Evolutionary conservation across 2,888 invertebrate species (phyloP), one percentile per base, ranked within the genome.

Genomic region (Beris morrisii): DNA sequence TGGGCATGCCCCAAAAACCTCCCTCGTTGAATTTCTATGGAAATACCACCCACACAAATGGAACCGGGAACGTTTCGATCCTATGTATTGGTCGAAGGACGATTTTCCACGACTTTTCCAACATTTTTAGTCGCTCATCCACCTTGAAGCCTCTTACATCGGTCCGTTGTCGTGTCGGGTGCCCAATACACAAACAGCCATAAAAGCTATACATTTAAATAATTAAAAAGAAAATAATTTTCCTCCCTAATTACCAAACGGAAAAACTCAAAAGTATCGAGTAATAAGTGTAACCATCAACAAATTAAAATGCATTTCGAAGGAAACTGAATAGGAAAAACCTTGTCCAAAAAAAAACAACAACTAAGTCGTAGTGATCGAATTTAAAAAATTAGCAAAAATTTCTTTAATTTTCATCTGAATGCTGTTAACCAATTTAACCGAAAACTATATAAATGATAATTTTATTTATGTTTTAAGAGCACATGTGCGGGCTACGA

Each of bases 401-500:
- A 38, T 38, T 38, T 38, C 38, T 38, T 7, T 38, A 55, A 31
- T 11, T 55, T 6, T 11, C n/a, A 7, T 64, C 66, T 68, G 68
- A 68, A 68, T 68, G 68, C 46, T 64, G 38, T 58, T 66, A 11
- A 59, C 28, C 15, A 38, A 44, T 48, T 58, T 13, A 11, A 6
- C 38, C 22, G 31, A 64, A 46, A 53, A 43, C 48, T 53, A 48
- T 64, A 57, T 43, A 64, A 61, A 53, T 52, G 61, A 64, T 56
- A 56, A 61, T 64, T 48, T 63, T 15, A 43, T 61, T 53, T 50
- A 52, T 15, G 65, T 64, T 56, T 45, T 53, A 61, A 66, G 73
- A 74, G 89, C 89, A 89, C 91, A 94, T 94, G 94, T 93, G 91
- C 87, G 92, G 93, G 87, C 88, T 93, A 90, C 92, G 90, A 85